Conservation (phyloP, 2,888 invertebrate genomes). For the Chromoteleia sp. region DNA sequence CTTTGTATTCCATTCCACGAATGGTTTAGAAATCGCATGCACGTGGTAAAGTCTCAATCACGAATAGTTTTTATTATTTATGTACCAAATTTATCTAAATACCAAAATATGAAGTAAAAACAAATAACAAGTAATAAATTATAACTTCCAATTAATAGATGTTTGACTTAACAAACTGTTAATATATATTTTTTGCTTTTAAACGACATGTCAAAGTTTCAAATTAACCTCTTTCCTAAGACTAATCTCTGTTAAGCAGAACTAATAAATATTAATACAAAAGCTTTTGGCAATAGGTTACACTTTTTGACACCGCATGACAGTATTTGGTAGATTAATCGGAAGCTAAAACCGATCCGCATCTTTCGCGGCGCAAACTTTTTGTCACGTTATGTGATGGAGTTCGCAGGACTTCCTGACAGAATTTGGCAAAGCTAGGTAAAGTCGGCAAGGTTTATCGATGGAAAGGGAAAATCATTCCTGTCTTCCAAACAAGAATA, state of each 20-base stretch:
- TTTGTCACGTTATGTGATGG: conserved; percentile 21
- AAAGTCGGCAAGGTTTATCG: conserved; percentile 38
- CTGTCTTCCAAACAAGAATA: conserved; percentile 65
- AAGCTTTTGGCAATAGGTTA: neutral
- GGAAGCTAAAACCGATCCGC: conserved; percentile 1
- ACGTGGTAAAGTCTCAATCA: too few species aligned
- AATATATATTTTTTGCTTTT: too few species aligned
- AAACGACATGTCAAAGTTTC: too few species aligned
- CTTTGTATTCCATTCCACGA: neutral
- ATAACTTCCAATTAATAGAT: too few species aligned
- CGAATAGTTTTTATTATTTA: too few species aligned
- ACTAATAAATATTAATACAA: too few species aligned
- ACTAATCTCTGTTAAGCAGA: too few species aligned
- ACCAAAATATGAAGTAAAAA: too few species aligned
- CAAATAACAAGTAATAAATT: too few species aligned
- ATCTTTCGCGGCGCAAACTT: conserved; percentile 3
- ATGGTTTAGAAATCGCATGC: neutral
- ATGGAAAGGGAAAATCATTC: conserved; percentile 55
- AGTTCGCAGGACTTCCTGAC: conserved; percentile 3
- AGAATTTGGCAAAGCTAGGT: conserved; percentile 37
- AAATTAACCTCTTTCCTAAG: too few species aligned
- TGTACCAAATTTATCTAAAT: too few species aligned
- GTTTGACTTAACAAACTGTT: too few species aligned
- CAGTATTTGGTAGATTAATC: conserved; percentile 8
- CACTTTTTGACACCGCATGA: conserved; percentile 10